Conservation (phyloP, 2,888 invertebrate genomes). For the Caprella mutica region DNA sequence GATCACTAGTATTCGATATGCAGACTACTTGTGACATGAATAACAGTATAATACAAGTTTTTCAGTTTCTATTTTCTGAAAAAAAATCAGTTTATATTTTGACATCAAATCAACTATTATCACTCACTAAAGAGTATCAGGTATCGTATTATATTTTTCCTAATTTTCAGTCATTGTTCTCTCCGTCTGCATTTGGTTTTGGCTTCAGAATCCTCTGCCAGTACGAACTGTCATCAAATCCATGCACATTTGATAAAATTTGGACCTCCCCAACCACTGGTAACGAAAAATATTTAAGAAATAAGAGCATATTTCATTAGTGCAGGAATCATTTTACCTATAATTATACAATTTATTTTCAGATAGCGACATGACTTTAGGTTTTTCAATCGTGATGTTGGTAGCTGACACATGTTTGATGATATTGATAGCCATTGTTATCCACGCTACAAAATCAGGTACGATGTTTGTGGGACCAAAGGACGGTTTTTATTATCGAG, state of each 20-base stretch:
- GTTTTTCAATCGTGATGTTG: conserved; percentile 59
- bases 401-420: conserved; percentile 58
- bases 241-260: conserved; percentile 8
- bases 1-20: too few species aligned
- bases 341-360: conserved; percentile 41
- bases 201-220: conserved; percentile 23
- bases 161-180: conserved; percentile 18
- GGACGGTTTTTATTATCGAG: too few species aligned
- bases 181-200: conserved; percentile 20
- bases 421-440: conserved; percentile 63
- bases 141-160: too few species aligned
- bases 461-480: too few species aligned
- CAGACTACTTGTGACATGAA: too few species aligned
- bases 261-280: conserved; percentile 14
- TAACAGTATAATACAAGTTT: too few species aligned
- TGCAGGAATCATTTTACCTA: background rate
- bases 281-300: background rate
- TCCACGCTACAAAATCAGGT: conserved; percentile 47
- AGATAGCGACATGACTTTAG: conserved; percentile 58
- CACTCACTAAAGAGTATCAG: too few species aligned
- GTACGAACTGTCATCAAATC: conserved; percentile 11
- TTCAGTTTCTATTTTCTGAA: too few species aligned
- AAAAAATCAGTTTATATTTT: too few species aligned
- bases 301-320: background rate
- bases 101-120: too few species aligned